A percentile compares a stretch with the other conserved stretches of the same genome.
phyloP scores from a whole-genome alignment of 2,888 invertebrate species.

The Hybos culiciformis region DNA sequence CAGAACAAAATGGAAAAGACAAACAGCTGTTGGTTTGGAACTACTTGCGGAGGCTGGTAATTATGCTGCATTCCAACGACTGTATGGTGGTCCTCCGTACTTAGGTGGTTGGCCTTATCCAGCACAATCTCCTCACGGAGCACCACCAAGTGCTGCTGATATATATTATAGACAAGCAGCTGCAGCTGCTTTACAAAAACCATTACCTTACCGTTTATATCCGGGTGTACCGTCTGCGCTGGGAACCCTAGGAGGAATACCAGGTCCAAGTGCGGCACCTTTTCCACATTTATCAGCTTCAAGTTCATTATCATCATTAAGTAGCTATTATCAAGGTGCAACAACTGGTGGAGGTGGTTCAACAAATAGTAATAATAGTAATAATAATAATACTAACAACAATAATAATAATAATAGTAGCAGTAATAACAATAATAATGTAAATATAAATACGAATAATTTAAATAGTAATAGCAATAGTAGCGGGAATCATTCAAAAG shows the following conservation, averaged over 20 bases:
- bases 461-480: slow-evolving; percentile 16
- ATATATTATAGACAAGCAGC: slow-evolving; percentile 73
- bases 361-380: slow-evolving; percentile 13
- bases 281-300: slow-evolving; percentile 44
- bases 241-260: slow-evolving; percentile 26
- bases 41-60: slow-evolving; percentile 94
- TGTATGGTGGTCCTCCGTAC: slow-evolving; percentile 69
- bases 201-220: slow-evolving; percentile 56
- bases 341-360: slow-evolving; percentile 13
- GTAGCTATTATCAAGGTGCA: slow-evolving; percentile 41
- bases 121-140: slow-evolving; percentile 46
- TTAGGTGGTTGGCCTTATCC: slow-evolving; percentile 45
- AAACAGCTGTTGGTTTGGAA: slow-evolving; percentile 94
- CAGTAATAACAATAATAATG: slow-evolving; percentile 14
- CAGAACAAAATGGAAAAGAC: slow-evolving; percentile 97
- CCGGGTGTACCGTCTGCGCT: slow-evolving; percentile 33
- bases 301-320: slow-evolving; percentile 44
- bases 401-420: slow-evolving; percentile 14
- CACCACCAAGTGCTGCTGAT: slow-evolving; percentile 55
- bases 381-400: slow-evolving; percentile 10
- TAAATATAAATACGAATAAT: slow-evolving; percentile 5
- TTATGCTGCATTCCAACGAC: slow-evolving; percentile 93
- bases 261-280: slow-evolving; percentile 31
- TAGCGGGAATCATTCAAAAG: slow-evolving; percentile 10
- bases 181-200: slow-evolving; percentile 72